Percentiles rank a stretch among this genome's conserved stretches.
These are phyloP conservation scores for Netta rufina DNA, from an alignment of 2,797 vertebrate species.

Conservation along the genomic window DNA sequence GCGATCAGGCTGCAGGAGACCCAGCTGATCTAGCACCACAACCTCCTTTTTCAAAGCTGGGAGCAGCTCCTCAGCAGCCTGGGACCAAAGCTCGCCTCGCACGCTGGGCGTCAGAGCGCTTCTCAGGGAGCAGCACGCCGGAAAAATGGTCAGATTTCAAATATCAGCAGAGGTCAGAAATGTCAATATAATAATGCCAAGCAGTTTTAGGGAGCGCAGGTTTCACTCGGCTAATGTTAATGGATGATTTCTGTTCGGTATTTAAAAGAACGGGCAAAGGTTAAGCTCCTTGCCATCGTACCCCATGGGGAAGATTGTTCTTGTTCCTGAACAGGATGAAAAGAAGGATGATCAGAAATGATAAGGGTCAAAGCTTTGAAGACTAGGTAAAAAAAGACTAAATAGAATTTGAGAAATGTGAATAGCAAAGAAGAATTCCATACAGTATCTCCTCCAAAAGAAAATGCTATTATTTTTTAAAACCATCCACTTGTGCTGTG, in stretches of 20 bases:
- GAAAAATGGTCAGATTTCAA: neutral
- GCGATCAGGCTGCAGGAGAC: accelerated
- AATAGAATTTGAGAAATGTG: neutral
- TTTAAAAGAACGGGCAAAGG: neutral
- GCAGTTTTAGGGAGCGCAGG: neutral
- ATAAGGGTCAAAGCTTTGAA: neutral
- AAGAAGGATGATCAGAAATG: neutral
- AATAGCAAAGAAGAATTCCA: neutral
- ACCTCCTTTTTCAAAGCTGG: accelerated
- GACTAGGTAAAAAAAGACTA: neutral
- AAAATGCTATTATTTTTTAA: neutral
- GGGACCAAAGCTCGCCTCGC: neutral
- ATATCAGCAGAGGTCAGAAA: neutral
- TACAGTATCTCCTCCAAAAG: neutral
- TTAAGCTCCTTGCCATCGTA: neutral
- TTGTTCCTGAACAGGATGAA: neutral
- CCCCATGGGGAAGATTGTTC: neutral
- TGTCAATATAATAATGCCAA: neutral
- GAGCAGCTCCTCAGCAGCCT: neutral
- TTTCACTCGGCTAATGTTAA: neutral
- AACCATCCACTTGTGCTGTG: neutral
- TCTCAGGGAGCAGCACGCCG: neutral
- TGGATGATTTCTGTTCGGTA: neutral
- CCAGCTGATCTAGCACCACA: neutral
- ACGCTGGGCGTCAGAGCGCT: accelerated